Base-by-base conservation (phyloP, 2,113 vertebrate genomes). In the Rousettus leschenaultii region DNA sequence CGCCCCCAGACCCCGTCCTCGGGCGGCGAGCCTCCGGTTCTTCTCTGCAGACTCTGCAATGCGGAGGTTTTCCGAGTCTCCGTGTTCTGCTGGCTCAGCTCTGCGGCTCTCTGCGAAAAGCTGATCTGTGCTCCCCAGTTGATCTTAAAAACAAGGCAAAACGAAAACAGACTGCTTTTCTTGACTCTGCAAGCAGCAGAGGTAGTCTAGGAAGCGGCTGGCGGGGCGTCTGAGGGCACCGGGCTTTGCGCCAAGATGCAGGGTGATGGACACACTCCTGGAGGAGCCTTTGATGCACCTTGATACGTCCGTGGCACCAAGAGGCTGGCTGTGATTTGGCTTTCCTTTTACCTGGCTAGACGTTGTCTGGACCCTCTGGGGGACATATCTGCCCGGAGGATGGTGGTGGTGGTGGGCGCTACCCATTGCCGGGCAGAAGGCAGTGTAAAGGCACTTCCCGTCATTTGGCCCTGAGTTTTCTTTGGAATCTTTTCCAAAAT, bases 351-450 rank as follows among this genome's bases (percentile, higher is more conserved):
- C 33, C 59, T 51, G 65, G 45, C 33, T 59, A 24, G 53, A 24
- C 11, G 9, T 59, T 53, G 28, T 22, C 40, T 53, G 28, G 55
- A 73, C 35, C 13, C 30, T 82, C 63, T 16, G n/a, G 59, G 38
- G 38, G 5, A 55, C 3, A 21, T 4, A 4, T 33, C 61, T 22
- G 9, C 57, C 45, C 0, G 7, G 1, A 3, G 48, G 12, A 13
- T 0, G 7, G 1, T 3, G 55, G 7, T 0, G 7, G 1, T 48
- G 4, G 40, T 9, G 1, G 3, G 59, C 8, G 10, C 28, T 16
- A 8, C 28, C 5, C 6, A 13, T 30, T 21, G 22, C 24, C n/a
- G 45, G 38, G 30, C 38, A 68, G 63, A 61, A 84, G 51, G 73
- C 16, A 22, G 12, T 0, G 0, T 43, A 8, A 22, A 59, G 6